Evolutionary conservation across 2,113 vertebrate species (phyloP), one percentile per base, ranked within the genome.

Genomic region (Ageneiosus marmoratus): DNA sequence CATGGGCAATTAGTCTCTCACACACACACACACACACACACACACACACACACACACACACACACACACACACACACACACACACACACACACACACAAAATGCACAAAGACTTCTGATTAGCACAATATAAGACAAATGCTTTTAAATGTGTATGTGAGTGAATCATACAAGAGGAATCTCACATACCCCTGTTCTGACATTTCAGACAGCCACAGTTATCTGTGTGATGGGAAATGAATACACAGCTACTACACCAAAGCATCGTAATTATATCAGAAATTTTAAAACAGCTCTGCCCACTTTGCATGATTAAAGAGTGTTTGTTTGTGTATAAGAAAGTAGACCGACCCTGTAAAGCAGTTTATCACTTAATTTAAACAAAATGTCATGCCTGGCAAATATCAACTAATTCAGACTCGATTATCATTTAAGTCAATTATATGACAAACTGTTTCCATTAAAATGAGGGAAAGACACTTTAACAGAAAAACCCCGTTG

Each of bases 91-190:
- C 22, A 0, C 69, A 69, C 34, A 74, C 37, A 67, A 9, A 29
- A 48, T n/a, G 1, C 27, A 62, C 20, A 41, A 70, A 22, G 32
- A 20, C 78, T 3, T 83, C 48, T 87, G 74, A 85, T 60, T 78
- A 79, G 22, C 44, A 69, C 48, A 69, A 24, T 53, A 46, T 72
- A 58, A 34, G 44, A 56, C 56, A 46, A 51, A 16, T 44, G 8
- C 37, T 70, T 79, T 50, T 78, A 60, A 77, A 70, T 46, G 7
- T 65, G 77, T 88, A 88, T 69, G 88, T 83, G 87, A 77, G 77
- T 89, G 88, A 91, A 86, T 89, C 83, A 84, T 79, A 51, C 87
- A 77, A 80, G 69, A 79, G 53, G 76, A 77, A 85, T 88, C 88
- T 85, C 53, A 77, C 11, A 2, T 65, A 0, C 29, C 78, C 88